Conservation (phyloP, 1,140 invertebrate species). For the Drosophila rufa region DNA sequence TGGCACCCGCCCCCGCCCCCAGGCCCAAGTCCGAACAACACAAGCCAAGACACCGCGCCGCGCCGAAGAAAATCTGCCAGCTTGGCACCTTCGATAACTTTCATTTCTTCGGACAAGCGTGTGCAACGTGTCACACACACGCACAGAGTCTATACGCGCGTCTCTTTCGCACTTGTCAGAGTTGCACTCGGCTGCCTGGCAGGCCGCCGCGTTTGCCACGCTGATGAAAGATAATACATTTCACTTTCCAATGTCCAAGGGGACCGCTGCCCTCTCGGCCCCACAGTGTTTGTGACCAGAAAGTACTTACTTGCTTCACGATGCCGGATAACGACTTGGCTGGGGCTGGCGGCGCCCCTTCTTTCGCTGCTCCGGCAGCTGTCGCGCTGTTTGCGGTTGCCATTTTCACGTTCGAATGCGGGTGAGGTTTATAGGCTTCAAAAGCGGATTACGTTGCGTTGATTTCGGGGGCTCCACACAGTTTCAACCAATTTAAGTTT, state of each 20-base stretch:
- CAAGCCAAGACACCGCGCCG: conserved; percentile 26
- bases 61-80: conserved; percentile 80
- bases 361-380: conserved; percentile 79
- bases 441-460: conserved; percentile 53
- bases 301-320: conserved; percentile 80
- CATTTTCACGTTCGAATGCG: conserved; percentile 70
- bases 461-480: conserved; percentile 61
- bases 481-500: conserved; percentile 78
- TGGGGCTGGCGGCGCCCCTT: conserved; percentile 67
- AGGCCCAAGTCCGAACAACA: conserved; percentile 5
- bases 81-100: conserved; percentile 84
- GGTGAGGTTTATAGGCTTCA: conserved; percentile 62
- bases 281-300: background rate
- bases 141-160: conserved; percentile 50
- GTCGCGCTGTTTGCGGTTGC: conserved; percentile 78
- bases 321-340: conserved; percentile 73
- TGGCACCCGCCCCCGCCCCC: background rate
- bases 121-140: conserved; percentile 80
- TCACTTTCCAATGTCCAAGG: conserved; percentile 18
- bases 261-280: background rate
- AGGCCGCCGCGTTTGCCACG: conserved; percentile 66
- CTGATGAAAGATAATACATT: conserved; percentile 60
- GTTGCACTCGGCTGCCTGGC: conserved; percentile 48
- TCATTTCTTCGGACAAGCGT: conserved; percentile 71
- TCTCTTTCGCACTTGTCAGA: conserved; percentile 71